A percentile compares a stretch with the other conserved stretches of the same genome.
Evolutionary conservation across 2,888 invertebrate species (phyloP).

Genomic region (Eupithecia tripunctaria): DNA sequence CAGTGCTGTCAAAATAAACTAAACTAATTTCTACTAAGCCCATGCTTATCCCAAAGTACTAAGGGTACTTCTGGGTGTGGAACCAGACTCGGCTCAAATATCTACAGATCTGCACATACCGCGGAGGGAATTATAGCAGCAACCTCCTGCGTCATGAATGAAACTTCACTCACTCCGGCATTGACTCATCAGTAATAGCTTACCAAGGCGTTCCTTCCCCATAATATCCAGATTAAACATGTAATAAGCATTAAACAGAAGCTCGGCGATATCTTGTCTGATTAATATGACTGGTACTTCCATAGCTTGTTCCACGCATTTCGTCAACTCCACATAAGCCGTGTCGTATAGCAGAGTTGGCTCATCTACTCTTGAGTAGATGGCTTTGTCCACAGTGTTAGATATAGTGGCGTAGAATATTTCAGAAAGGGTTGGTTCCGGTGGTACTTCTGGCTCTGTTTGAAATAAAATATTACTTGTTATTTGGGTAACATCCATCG

Average conservation of each 20-base stretch:
- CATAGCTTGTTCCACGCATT: slow-evolving; percentile 73
- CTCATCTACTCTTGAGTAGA: slow-evolving; percentile 64
- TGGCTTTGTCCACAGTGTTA: slow-evolving; percentile 71
- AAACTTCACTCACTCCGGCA: too few species aligned
- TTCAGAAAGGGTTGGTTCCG: slow-evolving; percentile 67
- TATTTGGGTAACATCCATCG: background rate
- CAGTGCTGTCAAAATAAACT: too few species aligned
- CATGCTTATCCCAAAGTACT: too few species aligned
- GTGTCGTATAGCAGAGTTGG: slow-evolving; percentile 64
- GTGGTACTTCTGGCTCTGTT: slow-evolving; percentile 66
- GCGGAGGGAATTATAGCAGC: too few species aligned
- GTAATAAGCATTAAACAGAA: slow-evolving; percentile 62
- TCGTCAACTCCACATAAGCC: slow-evolving; percentile 69
- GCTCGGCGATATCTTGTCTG: slow-evolving; percentile 62
- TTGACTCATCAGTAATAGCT: slow-evolving; percentile 19
- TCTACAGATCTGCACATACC: too few species aligned
- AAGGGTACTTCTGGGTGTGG: too few species aligned
- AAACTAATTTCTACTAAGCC: too few species aligned
- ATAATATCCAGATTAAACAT: slow-evolving; percentile 65
- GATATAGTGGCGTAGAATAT: slow-evolving; percentile 59
- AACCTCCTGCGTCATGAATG: too few species aligned
- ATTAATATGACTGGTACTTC: slow-evolving; percentile 73
- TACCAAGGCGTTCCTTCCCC: slow-evolving; percentile 70
- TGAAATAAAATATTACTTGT: background rate
- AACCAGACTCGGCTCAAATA: too few species aligned